Percentiles rank a stretch among this genome's conserved stretches.
Conservation (phyloP, 2,797 vertebrate genomes). For the Protonibea diacanthus region DNA sequence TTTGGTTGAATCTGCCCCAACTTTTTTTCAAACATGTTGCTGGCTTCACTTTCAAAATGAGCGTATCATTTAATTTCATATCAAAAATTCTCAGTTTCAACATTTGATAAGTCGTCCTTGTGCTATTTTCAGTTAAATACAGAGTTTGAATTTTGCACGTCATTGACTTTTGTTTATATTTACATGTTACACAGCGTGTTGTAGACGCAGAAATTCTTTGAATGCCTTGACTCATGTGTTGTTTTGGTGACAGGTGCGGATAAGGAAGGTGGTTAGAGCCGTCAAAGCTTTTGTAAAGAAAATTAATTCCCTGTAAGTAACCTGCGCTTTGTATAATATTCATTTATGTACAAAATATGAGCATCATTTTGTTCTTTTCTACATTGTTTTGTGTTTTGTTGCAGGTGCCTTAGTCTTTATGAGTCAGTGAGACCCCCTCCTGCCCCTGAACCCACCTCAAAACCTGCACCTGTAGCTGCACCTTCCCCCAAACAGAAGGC, state of each 20-base stretch:
- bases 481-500: conserved; percentile 81
- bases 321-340: neutral
- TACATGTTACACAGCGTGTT: too few species aligned
- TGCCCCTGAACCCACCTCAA: conserved; percentile 42
- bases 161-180: too few species aligned
- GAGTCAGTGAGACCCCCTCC: conserved; percentile 67
- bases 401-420: conserved; percentile 74
- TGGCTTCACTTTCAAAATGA: too few species aligned
- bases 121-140: too few species aligned
- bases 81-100: too few species aligned
- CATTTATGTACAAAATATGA: neutral
- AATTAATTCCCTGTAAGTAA: conserved; percentile 89
- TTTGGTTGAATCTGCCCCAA: too few species aligned
- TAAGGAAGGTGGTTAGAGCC: conserved; percentile 86
- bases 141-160: too few species aligned
- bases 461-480: conserved; percentile 44
- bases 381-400: conserved; percentile 18
- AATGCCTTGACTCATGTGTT: conserved; percentile 11
- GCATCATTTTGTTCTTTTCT: neutral
- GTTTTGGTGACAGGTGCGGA: conserved; percentile 84
- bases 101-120: too few species aligned
- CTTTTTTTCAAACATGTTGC: too few species aligned
- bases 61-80: too few species aligned
- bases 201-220: neutral
- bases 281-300: conserved; percentile 85